Percentiles rank a stretch among this genome's conserved stretches.
These are phyloP conservation scores for Setophaga petechia DNA, from an alignment of 2,113 vertebrate species.

Conservation along the genomic window DNA sequence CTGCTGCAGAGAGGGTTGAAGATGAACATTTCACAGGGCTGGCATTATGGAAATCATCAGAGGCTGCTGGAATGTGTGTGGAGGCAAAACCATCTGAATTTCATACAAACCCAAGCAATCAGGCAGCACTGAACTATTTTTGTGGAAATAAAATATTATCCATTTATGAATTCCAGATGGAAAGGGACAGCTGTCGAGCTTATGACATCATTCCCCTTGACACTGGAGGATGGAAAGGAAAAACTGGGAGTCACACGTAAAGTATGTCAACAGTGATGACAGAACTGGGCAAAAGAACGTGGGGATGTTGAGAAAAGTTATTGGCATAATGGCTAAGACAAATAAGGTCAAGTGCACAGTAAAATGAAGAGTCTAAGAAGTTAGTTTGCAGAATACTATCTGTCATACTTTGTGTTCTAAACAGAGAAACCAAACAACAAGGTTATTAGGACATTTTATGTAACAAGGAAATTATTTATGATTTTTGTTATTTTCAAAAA, in stretches of 20 bases:
- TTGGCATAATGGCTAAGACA: neutral
- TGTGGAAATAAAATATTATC: neutral
- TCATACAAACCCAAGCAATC: neutral
- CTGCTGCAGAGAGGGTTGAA: neutral
- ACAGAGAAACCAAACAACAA: neutral
- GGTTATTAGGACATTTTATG: neutral
- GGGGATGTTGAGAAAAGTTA: neutral
- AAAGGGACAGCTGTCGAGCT: conserved; percentile 14
- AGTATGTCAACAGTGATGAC: neutral
- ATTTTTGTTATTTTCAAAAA: neutral
- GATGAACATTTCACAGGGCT: neutral
- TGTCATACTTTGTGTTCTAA: neutral
- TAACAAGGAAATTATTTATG: neutral
- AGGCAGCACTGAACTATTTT: neutral
- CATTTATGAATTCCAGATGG: conserved; percentile 39
- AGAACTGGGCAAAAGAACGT: neutral
- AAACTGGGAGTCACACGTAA: neutral
- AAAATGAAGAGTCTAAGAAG: neutral
- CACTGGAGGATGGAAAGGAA: neutral
- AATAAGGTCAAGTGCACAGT: neutral
- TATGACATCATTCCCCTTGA: conserved; percentile 21
- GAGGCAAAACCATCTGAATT: neutral
- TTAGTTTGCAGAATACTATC: neutral
- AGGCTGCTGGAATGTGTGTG: neutral
- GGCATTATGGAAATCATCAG: neutral